phyloP scores from a whole-genome alignment of 2,888 invertebrate species.

The Lepidocyrtoides sp. region DNA sequence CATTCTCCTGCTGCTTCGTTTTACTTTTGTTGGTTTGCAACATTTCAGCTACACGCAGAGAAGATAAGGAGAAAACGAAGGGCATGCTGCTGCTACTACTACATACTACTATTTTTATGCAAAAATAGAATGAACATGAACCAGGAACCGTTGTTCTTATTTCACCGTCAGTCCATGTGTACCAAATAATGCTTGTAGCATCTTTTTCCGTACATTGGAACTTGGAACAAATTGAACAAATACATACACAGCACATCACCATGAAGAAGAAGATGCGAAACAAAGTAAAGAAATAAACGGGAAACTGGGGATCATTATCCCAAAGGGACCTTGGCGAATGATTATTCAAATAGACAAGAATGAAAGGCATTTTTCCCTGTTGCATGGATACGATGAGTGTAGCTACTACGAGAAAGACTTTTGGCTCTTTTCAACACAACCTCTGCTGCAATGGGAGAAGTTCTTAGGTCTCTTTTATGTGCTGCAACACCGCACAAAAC shows the following conservation, averaged over 20 bases:
- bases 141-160: too few relatives aligned
- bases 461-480: not conserved
- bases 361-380: not conserved
- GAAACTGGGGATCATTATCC: constrained; percentile 44
- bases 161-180: too few relatives aligned
- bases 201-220: too few relatives aligned
- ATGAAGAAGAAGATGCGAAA: not conserved
- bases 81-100: too few relatives aligned
- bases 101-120: too few relatives aligned
- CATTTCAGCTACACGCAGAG: too few relatives aligned
- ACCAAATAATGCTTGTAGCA: too few relatives aligned
- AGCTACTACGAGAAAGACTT: not conserved
- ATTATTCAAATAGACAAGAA: constrained; percentile 53
- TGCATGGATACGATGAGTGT: not conserved
- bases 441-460: not conserved
- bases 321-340: constrained; percentile 56
- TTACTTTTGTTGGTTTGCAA: too few relatives aligned
- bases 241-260: too few relatives aligned
- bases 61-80: not conserved
- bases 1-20: not conserved
- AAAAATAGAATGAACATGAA: too few relatives aligned
- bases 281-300: not conserved
- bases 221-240: too few relatives aligned
- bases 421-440: not conserved
- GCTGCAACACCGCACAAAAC: not conserved